Conservation (phyloP, 2,888 invertebrate genomes). For the Julus scandinavius region DNA sequence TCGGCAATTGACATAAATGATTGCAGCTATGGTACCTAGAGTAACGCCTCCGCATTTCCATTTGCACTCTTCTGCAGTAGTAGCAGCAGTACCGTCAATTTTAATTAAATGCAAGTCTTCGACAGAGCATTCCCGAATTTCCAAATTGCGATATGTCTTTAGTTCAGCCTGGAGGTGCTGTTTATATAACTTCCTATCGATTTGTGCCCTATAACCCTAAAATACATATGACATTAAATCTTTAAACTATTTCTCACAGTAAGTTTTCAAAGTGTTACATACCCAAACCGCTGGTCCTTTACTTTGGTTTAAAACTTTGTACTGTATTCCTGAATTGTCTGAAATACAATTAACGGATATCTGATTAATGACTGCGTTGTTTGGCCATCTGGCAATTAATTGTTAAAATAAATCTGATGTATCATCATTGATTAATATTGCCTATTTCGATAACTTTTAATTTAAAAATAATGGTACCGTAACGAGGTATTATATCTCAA, state of each 20-base stretch:
- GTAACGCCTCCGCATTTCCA: conserved; percentile 57
- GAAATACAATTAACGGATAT: conserved; percentile 58
- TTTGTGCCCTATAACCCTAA: conserved; percentile 83
- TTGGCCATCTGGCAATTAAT: too few species aligned
- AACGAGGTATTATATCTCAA: too few species aligned
- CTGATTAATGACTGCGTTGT: too few species aligned
- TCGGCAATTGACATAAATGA: too few species aligned
- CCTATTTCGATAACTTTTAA: too few species aligned
- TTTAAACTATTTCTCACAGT: too few species aligned
- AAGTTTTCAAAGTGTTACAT: conserved; percentile 58
- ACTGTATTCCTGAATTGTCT: conserved; percentile 81
- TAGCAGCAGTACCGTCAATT: too few species aligned
- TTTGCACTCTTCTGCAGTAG: conserved; percentile 57
- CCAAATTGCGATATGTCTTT: conserved; percentile 73
- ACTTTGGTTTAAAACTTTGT: conserved; percentile 80
- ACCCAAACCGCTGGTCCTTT: conserved; percentile 90
- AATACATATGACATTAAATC: conserved; percentile 25
- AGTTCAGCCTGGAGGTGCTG: conserved; percentile 78
- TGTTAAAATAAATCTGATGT: too few species aligned
- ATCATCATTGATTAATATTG: too few species aligned
- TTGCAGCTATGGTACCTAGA: conserved; percentile 56
- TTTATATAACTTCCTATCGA: conserved; percentile 84
- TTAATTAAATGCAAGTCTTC: conserved; percentile 76
- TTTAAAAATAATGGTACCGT: too few species aligned
- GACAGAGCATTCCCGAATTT: conserved; percentile 77